phyloP scores from a whole-genome alignment of 2,888 invertebrate species.

The Empis stercorea region DNA sequence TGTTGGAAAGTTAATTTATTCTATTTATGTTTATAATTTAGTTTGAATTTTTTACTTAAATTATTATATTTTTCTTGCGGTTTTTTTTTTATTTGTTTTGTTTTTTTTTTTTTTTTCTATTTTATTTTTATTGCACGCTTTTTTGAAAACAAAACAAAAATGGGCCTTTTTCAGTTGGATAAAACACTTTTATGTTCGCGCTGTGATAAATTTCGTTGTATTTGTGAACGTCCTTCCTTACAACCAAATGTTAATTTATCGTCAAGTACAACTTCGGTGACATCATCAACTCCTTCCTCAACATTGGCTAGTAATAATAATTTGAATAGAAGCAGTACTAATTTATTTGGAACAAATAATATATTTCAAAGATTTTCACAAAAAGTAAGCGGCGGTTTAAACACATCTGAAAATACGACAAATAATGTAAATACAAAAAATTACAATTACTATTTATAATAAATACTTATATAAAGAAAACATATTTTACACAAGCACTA shows the following conservation, averaged over 20 bases:
- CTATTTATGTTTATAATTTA: too few species aligned
- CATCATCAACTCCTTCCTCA: constrained; percentile 14
- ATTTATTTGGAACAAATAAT: constrained; percentile 23
- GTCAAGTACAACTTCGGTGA: constrained; percentile 19
- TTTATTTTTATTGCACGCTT: constrained; percentile 12
- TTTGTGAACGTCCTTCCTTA: constrained; percentile 25
- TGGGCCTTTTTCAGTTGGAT: constrained; percentile 33
- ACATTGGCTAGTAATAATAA: constrained; percentile 11
- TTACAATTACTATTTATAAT: constrained; percentile 9
- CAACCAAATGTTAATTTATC: constrained; percentile 13
- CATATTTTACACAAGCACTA: neutral
- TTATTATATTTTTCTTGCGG: constrained; percentile 1
- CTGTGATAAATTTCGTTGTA: constrained; percentile 35
- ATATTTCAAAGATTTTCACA: constrained; percentile 34
- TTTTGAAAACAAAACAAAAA: constrained; percentile 3
- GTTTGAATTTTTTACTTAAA: neutral
- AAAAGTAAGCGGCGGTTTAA: constrained; percentile 23
- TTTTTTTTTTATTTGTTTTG: constrained; percentile 12
- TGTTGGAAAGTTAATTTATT: too few species aligned
- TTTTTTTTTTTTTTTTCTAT: constrained; percentile 13
- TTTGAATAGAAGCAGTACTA: constrained; percentile 16
- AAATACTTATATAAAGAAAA: neutral
- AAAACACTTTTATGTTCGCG: constrained; percentile 33
- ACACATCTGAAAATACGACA: constrained; percentile 9
- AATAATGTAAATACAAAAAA: constrained; percentile 14